Percentiles rank a stretch among this genome's conserved stretches.
phyloP scores from a whole-genome alignment of 2,797 vertebrate species.

The Ispidina picta region DNA sequence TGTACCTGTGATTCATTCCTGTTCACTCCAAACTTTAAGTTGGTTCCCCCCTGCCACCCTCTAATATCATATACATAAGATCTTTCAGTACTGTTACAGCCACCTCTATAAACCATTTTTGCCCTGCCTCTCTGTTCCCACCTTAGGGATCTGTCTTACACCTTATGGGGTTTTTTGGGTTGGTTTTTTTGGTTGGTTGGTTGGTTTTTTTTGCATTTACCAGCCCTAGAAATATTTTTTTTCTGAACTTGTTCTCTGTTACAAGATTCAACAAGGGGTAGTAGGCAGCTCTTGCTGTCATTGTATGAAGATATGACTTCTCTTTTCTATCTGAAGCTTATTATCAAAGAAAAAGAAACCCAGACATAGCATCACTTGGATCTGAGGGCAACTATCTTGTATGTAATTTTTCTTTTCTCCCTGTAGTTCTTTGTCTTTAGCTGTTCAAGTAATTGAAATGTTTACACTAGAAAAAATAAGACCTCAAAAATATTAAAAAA shows the following conservation, averaged over 20 bases:
- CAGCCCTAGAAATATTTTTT: not conserved
- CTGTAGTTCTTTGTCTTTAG: not conserved
- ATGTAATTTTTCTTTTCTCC: not conserved
- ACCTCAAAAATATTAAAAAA: too few species aligned
- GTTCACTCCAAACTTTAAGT: not conserved
- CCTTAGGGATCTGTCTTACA: not conserved
- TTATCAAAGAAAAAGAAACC: not conserved
- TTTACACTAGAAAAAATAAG: not conserved
- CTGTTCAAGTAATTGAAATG: not conserved
- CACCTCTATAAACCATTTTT: not conserved
- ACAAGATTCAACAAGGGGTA: not conserved
- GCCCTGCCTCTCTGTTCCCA: not conserved
- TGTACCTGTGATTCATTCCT: not conserved
- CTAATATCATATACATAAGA: accelerated
- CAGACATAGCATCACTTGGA: not conserved
- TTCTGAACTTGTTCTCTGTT: not conserved
- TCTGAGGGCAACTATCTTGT: not conserved
- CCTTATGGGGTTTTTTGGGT: not conserved
- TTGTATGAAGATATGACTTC: not conserved
- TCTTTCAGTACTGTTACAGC: not conserved
- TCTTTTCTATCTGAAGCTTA: not conserved
- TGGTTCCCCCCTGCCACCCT: not conserved
- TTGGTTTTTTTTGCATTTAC: not conserved
- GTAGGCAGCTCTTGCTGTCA: not conserved
- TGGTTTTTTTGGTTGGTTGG: too few species aligned